Conservation (phyloP, 2,797 vertebrate genomes). For the Enoplosus armatus region DNA sequence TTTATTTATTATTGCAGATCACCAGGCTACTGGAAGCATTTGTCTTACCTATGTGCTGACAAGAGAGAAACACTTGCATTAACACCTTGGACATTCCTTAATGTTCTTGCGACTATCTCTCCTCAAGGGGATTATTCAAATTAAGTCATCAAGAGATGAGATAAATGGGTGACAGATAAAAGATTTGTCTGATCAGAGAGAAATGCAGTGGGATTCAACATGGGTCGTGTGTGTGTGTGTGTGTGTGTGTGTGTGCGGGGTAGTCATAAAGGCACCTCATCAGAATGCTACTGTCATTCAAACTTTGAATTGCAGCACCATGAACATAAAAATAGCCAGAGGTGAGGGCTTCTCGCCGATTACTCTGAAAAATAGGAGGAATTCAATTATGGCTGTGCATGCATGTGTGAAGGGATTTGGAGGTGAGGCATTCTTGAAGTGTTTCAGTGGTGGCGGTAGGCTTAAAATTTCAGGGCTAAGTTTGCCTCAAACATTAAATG, state of each 20-base stretch:
- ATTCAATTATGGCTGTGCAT: slow-evolving; percentile 76
- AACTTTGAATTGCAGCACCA: slow-evolving; percentile 65
- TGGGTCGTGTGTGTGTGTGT: slow-evolving; percentile 10
- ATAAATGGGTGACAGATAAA: slow-evolving; percentile 41
- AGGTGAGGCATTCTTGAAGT: slow-evolving; percentile 54
- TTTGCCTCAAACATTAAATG: slow-evolving; percentile 65
- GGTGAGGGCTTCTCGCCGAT: slow-evolving; percentile 59
- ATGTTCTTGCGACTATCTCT: slow-evolving; percentile 31
- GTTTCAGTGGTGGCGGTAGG: slow-evolving; percentile 39
- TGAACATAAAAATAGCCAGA: slow-evolving; percentile 66
- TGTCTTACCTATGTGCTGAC: slow-evolving; percentile 7
- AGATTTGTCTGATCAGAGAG: slow-evolving; percentile 37
- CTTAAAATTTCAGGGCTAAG: slow-evolving; percentile 44
- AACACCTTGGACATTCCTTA: slow-evolving; percentile 30
- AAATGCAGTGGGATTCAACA: slow-evolving; percentile 42
- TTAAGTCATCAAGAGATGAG: slow-evolving; percentile 45
- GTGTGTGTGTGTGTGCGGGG: slow-evolving; percentile 10
- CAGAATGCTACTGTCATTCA: slow-evolving; percentile 71
- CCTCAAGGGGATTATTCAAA: slow-evolving; percentile 60
- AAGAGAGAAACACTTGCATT: slow-evolving; percentile 25
- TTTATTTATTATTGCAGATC: slow-evolving; percentile 16
- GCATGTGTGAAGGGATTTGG: slow-evolving; percentile 74
- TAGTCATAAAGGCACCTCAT: slow-evolving; percentile 57
- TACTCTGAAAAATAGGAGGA: slow-evolving; percentile 63
- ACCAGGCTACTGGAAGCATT: background rate